A percentile compares a stretch with the other conserved stretches of the same genome.
Conservation (phyloP, 2,113 vertebrate genomes). For the Macaca mulatta region DNA sequence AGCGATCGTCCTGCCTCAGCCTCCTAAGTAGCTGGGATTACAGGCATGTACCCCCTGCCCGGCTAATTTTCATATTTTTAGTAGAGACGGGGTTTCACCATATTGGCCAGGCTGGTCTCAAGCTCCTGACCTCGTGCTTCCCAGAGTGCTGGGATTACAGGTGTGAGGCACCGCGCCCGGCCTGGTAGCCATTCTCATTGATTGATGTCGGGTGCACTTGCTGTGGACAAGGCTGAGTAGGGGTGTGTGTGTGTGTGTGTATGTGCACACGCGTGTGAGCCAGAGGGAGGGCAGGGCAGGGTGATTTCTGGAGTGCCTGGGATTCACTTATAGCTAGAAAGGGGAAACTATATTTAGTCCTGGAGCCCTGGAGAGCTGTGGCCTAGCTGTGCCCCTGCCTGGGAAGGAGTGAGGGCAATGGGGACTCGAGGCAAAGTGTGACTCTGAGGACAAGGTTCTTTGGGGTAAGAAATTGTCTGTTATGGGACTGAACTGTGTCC, state of each 20-base stretch:
- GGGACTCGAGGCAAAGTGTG: neutral
- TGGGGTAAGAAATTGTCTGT: neutral
- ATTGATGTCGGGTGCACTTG: fast-evolving
- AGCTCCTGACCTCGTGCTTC: no score
- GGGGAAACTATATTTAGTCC: neutral
- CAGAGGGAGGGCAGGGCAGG: neutral
- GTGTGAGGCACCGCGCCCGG: no score
- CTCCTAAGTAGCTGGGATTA: no score
- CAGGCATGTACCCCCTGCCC: no score
- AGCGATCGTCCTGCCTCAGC: no score
- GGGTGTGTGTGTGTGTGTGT: neutral
- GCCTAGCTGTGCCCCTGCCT: neutral
- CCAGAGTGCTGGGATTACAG: no score
- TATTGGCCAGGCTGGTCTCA: no score
- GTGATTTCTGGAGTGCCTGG: no score
- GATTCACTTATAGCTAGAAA: no score
- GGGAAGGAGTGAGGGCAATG: neutral
- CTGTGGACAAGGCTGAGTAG: neutral
- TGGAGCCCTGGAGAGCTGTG: neutral
- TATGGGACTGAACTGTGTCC: neutral
- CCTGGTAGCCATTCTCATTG: neutral
- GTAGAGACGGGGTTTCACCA: no score
- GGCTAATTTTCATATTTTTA: no score
- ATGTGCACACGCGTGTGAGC: no score
- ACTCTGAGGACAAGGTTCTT: neutral